Percentiles rank a stretch among this genome's conserved stretches.
These are phyloP conservation scores for Leptinotarsa undecemlineata DNA, from an alignment of 1,140 invertebrate genomes.

Conservation along the genomic window DNA sequence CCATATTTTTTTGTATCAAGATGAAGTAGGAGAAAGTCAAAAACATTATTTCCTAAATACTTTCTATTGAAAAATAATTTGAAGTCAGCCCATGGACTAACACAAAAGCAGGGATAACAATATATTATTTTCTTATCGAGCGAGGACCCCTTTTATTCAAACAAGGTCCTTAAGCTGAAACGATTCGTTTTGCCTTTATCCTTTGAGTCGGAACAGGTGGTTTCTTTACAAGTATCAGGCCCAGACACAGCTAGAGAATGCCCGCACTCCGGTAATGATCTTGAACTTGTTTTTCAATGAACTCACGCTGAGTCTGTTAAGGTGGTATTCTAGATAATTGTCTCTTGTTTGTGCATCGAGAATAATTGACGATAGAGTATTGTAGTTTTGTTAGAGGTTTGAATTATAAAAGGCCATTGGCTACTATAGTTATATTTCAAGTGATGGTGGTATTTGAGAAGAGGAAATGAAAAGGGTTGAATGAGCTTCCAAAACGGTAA, in stretches of 20 bases:
- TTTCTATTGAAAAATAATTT: neutral
- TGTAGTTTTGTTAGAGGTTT: neutral
- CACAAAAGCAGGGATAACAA: neutral
- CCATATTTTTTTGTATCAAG: too few relatives aligned
- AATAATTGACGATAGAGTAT: neutral
- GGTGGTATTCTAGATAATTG: neutral
- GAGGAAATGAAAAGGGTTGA: neutral
- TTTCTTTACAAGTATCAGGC: slow-evolving; percentile 5
- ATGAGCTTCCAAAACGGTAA: too few relatives aligned
- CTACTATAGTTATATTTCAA: too few relatives aligned
- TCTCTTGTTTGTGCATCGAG: neutral
- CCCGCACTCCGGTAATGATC: slow-evolving; percentile 29
- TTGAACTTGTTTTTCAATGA: slow-evolving; percentile 30
- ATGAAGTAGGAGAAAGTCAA: too few relatives aligned
- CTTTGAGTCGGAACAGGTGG: slow-evolving; percentile 19
- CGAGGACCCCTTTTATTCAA: slow-evolving; percentile 18
- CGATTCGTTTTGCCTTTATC: slow-evolving; percentile 9
- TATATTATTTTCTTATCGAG: slow-evolving; percentile 9
- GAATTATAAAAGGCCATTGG: neutral
- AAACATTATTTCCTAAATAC: too few relatives aligned
- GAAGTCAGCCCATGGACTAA: slow-evolving; percentile 2
- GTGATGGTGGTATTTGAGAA: neutral
- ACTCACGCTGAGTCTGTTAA: slow-evolving; percentile 10
- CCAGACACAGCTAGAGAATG: slow-evolving; percentile 18
- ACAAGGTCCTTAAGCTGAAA: slow-evolving; percentile 14